These are phyloP conservation scores for Carollia perspicillata DNA, from an alignment of 2,113 vertebrate species.

Conservation along the genomic window DNA sequence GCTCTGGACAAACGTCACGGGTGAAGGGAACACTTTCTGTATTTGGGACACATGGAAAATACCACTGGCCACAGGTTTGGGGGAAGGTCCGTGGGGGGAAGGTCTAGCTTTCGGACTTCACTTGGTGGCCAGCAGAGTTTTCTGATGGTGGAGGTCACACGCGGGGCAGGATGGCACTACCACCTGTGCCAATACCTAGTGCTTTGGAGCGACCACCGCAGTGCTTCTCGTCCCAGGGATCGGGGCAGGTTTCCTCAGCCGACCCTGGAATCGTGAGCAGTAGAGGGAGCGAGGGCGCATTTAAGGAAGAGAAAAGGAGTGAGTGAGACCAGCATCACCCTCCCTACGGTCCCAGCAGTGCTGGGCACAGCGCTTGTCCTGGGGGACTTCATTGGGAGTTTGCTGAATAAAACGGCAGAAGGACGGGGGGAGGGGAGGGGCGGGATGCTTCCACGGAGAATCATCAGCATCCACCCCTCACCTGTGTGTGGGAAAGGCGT, in stretches of 20 bases:
- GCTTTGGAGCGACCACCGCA: not conserved
- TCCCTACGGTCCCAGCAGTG: accelerated
- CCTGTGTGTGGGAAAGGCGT: not conserved
- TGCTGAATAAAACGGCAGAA: not conserved
- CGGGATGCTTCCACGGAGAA: not conserved
- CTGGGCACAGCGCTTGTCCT: not conserved
- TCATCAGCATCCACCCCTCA: too few species aligned
- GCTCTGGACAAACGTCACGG: not conserved
- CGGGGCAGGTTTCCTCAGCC: not conserved
- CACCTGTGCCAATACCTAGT: too few species aligned
- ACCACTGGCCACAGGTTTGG: not conserved
- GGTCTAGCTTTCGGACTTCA: not conserved
- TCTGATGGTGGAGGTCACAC: not conserved
- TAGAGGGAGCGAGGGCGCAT: too few species aligned
- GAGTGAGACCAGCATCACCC: not conserved
- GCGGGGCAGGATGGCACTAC: not conserved
- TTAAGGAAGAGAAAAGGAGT: not conserved
- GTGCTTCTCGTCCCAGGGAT: not conserved
- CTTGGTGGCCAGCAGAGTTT: not conserved
- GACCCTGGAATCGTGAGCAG: not conserved
- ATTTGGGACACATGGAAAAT: not conserved
- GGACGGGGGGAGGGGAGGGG: too few species aligned
- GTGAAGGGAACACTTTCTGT: not conserved
- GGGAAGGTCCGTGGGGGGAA: not conserved
- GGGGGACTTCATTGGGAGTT: not conserved